Evolutionary conservation across 2,113 vertebrate species (phyloP).

Genomic region (Indicator indicator): DNA sequence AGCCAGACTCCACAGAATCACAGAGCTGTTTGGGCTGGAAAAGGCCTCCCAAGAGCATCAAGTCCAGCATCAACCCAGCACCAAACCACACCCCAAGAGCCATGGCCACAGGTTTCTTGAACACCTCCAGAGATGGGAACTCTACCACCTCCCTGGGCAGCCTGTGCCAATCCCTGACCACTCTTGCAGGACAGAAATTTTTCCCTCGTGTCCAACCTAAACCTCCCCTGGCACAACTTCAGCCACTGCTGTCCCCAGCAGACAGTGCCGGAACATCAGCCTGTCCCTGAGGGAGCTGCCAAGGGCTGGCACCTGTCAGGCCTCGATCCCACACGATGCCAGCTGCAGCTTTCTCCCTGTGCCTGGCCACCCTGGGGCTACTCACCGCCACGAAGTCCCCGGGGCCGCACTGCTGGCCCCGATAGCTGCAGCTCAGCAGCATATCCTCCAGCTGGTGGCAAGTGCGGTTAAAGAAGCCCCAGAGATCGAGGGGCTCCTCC

Average conservation of each 20-base stretch:
- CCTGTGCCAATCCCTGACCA: too few relatives aligned
- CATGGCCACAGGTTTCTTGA: too few relatives aligned
- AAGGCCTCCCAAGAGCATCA: too few relatives aligned
- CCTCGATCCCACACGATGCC: rapidly evolving
- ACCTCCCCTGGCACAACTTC: too few relatives aligned
- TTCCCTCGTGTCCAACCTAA: too few relatives aligned
- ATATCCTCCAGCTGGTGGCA: conserved; percentile 93
- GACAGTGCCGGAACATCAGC: background rate
- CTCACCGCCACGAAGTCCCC: conserved; percentile 91
- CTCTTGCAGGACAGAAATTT: too few relatives aligned
- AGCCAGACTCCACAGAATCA: rapidly evolving
- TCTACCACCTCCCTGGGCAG: too few relatives aligned
- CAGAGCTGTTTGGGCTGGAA: too few relatives aligned
- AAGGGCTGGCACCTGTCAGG: background rate
- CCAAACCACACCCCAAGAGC: too few relatives aligned
- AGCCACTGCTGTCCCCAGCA: background rate
- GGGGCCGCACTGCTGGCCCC: conserved; percentile 84
- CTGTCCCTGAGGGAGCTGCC: background rate
- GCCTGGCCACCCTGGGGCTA: background rate
- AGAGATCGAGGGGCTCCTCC: conserved; percentile 82
- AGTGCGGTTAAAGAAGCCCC: conserved; percentile 88
- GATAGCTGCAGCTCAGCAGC: conserved; percentile 90
- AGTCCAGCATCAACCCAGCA: too few relatives aligned
- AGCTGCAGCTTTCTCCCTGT: background rate
- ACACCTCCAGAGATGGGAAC: too few relatives aligned